Conservation (phyloP, 1,140 invertebrate species). For the Hydropsyche tenuis region DNA sequence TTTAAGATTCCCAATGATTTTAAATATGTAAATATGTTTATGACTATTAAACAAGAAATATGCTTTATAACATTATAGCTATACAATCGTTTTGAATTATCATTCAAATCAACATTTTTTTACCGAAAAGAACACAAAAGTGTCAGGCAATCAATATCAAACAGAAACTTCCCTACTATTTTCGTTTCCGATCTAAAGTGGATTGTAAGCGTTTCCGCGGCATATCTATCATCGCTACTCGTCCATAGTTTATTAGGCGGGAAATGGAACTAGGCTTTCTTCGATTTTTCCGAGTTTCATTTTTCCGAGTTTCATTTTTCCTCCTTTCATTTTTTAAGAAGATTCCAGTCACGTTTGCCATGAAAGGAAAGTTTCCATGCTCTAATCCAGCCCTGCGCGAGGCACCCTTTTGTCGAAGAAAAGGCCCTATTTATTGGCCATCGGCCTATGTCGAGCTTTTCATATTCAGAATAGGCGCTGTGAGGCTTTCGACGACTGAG, state of each 20-base stretch:
- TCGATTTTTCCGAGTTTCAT: conserved; percentile 7
- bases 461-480: conserved; percentile 13
- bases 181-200: too few species aligned
- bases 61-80: too few species aligned
- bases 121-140: too few species aligned
- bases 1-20: too few species aligned
- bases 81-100: too few species aligned
- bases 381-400: conserved; percentile 32
- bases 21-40: too few species aligned
- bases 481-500: too few species aligned
- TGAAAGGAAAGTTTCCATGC: conserved; percentile 24
- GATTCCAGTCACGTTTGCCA: conserved; percentile 41
- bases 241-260: conserved; percentile 37
- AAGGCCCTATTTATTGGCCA: conserved; percentile 30
- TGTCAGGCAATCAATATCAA: too few species aligned
- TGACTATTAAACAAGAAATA: too few species aligned
- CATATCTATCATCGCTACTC: conserved; percentile 33
- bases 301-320: conserved; percentile 6
- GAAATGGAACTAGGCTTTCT: conserved; percentile 25
- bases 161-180: too few species aligned
- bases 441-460: neutral
- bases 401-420: conserved; percentile 26
- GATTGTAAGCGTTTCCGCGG: conserved; percentile 8
- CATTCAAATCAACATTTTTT: too few species aligned
- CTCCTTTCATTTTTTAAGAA: neutral